A percentile compares a stretch with the other conserved stretches of the same genome.
Evolutionary conservation across 2,113 vertebrate species (phyloP).

Genomic region (Fregata magnificens): DNA sequence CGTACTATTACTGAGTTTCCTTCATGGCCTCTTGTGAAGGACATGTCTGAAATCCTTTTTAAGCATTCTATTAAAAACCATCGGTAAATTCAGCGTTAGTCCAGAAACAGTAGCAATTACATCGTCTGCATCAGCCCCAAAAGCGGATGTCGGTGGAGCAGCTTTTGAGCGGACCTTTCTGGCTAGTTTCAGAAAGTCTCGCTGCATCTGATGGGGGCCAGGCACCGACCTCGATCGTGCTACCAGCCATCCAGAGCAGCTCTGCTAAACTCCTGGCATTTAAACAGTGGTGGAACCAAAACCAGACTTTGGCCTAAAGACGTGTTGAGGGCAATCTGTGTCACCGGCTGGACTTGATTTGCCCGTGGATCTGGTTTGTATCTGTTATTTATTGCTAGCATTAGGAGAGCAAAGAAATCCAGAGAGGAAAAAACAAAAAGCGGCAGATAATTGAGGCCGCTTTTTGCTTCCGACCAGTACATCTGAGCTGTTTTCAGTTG

Average conservation of each 20-base stretch:
- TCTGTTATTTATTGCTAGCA: not conserved
- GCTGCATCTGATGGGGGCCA: fast-evolving
- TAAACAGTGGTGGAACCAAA: not conserved
- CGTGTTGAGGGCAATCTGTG: not conserved
- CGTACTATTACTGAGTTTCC: conserved; percentile 3
- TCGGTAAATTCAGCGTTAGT: not conserved
- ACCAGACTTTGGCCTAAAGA: not conserved
- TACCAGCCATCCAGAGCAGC: not conserved
- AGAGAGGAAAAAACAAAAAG: not conserved
- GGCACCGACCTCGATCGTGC: not conserved
- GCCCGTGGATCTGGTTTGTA: not conserved
- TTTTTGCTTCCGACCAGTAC: conserved; percentile 2
- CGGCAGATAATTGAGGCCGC: not conserved
- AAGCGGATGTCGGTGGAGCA: not conserved
- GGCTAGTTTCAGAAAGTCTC: not conserved
- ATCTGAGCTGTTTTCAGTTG: conserved; percentile 51
- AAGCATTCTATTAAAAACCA: conserved; percentile 48
- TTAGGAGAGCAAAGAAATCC: conserved; percentile 1
- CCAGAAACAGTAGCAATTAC: conserved; percentile 7
- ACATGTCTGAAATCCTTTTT: conserved; percentile 16
- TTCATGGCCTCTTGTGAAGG: conserved; percentile 56
- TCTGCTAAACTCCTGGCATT: not conserved
- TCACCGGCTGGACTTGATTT: not conserved
- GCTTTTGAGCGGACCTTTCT: not conserved
- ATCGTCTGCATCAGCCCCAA: not conserved